Base-by-base conservation (phyloP, 2,888 invertebrate genomes). In the Hoplodrina blanda region DNA sequence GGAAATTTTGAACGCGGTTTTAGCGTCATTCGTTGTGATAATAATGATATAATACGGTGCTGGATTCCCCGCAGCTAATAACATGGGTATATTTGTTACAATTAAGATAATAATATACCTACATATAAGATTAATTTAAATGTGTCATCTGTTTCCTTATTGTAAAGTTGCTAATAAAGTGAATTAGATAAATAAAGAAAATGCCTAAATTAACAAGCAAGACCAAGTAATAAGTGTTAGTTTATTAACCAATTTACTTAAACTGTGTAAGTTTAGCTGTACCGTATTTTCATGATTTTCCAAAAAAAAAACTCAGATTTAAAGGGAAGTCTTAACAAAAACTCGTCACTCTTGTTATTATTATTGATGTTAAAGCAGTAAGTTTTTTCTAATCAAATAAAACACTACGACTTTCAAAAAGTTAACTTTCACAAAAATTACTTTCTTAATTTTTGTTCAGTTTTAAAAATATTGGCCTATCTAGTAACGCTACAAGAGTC, bases 401-500 rank as follows among this genome's bases (percentile, higher is more conserved):
- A 54, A 19, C 37, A 8, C 8, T 37, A 8, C 37, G 37, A 37
- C 37, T 37, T 37, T 37, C 7, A 37, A 4, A 17, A 17, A 10
- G 6, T 25, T 19, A 8, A 0, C 5, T 62, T 17, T 4, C 30
- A 10, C 13, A 30, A 1, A 41, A 41, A 7, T 52, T 1, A 15
- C 8, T 13, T 13, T 8, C 4, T 11, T 5, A 25, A 46, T 46
- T 17, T 46, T 17, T 6, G 4, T 44, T 44, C 15, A 17, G 17
- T 11, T 15, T 46, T 15, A 0, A 13, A 13, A 13, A 0, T 4
- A 17, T 4, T 37, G 50, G 30, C 80, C 17, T 77, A 75, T 86
- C 87, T 37, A 87, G 87, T 63, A 53, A 50, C 8, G 65, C 30
- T 76, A 78, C 46, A 73, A 77, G 68, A 73, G 56, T 71, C 66